Evolutionary conservation across 2,888 invertebrate species (phyloP), one percentile per base, ranked within the genome.

Genomic region (Pheosia gnoma): DNA sequence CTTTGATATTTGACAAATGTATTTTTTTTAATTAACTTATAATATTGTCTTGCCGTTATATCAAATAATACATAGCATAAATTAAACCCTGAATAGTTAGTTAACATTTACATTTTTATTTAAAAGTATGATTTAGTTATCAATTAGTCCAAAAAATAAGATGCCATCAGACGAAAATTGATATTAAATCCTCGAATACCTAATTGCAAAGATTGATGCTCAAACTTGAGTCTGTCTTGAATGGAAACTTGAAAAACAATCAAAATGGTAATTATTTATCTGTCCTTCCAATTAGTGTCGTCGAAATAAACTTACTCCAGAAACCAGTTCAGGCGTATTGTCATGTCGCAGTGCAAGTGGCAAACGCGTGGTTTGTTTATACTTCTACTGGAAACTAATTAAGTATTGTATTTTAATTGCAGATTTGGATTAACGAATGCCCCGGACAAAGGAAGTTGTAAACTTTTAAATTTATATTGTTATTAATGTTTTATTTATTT

Each of bases 181-280:
- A 55, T 55, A 55, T 11, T 39, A 10, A 53, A 53, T 53, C 38
- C 11, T 7, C 11, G 43, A 59, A 53, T 57, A 55, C 59, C n/a
- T 49, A n/a, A 55, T 38, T 57, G 59, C 65, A 56, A 62, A 70
- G 74, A 75, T 76, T 72, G 74, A 74, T 76, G 70, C 56, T 57
- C 54, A 59, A 76, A 67, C 70, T 67, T 57, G 53, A 56, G 58
- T 59, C 60, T 53, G 36, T 74, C 74, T 72, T 76, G 78, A 77
- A 84, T 85, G 82, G 79, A 70, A 78, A 81, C 79, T 81, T 80
- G 69, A 75, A 75, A 77, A 84, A 84, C 86, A 88, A 86, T 88
- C 86, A 84, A 83, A 84, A 84, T 75, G 76, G 76, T 83, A 81
- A 86, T 85, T 77, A 87, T 83, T 87, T 82, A 86, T 84, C 80